These are phyloP conservation scores for Mirounga angustirostris DNA, from an alignment of 2,113 vertebrate genomes.

Conservation along the genomic window DNA sequence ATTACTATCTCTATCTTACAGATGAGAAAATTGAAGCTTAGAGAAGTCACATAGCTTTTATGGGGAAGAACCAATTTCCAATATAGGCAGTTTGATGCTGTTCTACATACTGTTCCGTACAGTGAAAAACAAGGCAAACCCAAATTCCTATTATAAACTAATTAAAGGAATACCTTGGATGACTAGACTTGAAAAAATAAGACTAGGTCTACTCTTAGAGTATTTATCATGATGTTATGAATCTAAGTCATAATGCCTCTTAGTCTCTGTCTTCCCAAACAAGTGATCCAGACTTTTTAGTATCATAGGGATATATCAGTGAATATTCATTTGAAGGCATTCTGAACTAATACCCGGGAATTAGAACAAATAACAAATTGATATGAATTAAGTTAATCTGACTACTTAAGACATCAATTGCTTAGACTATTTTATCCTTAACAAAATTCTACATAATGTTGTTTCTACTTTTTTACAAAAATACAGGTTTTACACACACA, in stretches of 20 bases:
- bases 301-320: neutral
- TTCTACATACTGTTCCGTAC: neutral
- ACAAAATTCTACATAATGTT: conserved; percentile 33
- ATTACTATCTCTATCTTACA: neutral
- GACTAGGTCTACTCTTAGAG: neutral
- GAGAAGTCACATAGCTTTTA: neutral
- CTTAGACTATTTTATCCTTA: neutral
- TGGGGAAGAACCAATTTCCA: neutral
- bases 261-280: conserved; percentile 12
- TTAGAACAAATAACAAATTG: neutral
- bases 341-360: neutral
- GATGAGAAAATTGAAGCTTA: conserved; percentile 53
- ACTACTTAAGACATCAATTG: neutral
- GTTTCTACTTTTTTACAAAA: neutral
- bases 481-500: neutral
- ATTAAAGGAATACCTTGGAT: neutral
- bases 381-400: neutral
- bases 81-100: neutral
- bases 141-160: neutral
- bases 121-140: neutral
- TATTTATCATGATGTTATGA: conserved; percentile 38
- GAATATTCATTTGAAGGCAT: neutral
- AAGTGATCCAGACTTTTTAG: neutral
- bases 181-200: neutral
- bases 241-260: conserved; percentile 8